Evolutionary conservation across 1,140 invertebrate genomes (phyloP).

Genomic region (Cotesia glomerata): DNA sequence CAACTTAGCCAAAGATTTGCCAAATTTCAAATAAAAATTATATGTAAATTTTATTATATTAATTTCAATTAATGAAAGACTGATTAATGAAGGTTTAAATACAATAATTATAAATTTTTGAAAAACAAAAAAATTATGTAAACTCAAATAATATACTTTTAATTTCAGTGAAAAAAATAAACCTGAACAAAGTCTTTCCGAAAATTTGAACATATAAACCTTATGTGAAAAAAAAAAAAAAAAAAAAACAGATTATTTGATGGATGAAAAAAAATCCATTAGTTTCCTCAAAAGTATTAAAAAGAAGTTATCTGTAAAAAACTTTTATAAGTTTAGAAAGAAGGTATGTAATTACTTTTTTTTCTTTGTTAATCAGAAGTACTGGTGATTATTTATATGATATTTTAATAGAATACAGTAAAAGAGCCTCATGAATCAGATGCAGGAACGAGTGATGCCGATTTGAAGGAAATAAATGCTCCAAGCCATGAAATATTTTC

Average conservation of each 20-base stretch:
- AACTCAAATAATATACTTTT: constrained; percentile 23
- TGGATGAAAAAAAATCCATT: constrained; percentile 10
- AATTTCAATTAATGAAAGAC: too few species aligned
- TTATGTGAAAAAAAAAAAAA: neutral
- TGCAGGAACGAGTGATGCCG: too few species aligned
- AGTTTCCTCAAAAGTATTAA: constrained; percentile 23
- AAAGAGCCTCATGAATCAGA: neutral
- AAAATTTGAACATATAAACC: neutral
- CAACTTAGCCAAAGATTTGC: too few species aligned
- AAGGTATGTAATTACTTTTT: constrained; percentile 1
- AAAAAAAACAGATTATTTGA: neutral
- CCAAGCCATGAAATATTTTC: too few species aligned
- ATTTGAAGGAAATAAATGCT: too few species aligned
- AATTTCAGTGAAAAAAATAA: constrained; percentile 20
- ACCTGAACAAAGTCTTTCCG: constrained; percentile 9
- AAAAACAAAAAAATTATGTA: neutral
- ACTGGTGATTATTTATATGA: neutral
- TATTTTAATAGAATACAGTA: neutral
- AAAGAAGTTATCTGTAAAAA: constrained; percentile 26
- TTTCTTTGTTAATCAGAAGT: neutral
- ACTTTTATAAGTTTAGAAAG: constrained; percentile 18
- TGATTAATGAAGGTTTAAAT: too few species aligned
- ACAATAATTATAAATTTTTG: too few species aligned
- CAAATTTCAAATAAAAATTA: too few species aligned
- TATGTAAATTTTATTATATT: too few species aligned